Evolutionary conservation across 2,113 vertebrate species (phyloP).

Genomic region (Axis porcinus): DNA sequence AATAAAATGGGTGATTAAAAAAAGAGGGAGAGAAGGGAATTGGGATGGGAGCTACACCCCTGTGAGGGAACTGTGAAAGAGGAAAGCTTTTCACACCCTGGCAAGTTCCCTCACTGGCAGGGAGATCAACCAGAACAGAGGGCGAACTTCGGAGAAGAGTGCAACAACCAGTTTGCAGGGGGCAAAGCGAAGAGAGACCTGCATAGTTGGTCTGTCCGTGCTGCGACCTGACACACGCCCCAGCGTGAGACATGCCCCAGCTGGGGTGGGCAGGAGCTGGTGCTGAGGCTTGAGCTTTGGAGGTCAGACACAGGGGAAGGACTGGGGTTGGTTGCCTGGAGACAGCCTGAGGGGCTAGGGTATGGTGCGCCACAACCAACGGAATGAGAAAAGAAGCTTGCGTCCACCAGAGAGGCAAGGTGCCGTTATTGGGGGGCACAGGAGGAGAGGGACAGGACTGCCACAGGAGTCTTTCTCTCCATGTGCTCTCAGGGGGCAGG

Average conservation of each 20-base stretch:
- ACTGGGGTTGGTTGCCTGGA: background rate
- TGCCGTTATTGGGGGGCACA: background rate
- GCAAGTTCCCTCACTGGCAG: background rate
- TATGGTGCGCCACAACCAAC: background rate
- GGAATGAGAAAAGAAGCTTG: background rate
- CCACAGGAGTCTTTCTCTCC: background rate
- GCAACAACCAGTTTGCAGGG: background rate
- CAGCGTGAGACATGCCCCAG: background rate
- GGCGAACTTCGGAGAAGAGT: background rate
- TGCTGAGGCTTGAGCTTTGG: background rate
- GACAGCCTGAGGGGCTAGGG: background rate
- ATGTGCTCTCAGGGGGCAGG: background rate
- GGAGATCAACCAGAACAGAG: background rate
- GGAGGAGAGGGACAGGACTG: background rate
- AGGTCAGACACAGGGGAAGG: background rate
- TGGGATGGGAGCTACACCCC: fast-evolving
- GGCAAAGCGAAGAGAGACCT: background rate
- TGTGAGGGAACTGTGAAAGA: background rate
- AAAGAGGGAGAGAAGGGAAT: background rate
- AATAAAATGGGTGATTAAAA: background rate
- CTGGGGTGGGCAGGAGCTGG: background rate
- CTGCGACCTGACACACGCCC: background rate
- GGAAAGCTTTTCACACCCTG: background rate
- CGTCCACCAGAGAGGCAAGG: background rate
- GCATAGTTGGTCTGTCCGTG: background rate